Conservation (phyloP, 2,797 vertebrate species). For the Crypturellus tataupa region DNA sequence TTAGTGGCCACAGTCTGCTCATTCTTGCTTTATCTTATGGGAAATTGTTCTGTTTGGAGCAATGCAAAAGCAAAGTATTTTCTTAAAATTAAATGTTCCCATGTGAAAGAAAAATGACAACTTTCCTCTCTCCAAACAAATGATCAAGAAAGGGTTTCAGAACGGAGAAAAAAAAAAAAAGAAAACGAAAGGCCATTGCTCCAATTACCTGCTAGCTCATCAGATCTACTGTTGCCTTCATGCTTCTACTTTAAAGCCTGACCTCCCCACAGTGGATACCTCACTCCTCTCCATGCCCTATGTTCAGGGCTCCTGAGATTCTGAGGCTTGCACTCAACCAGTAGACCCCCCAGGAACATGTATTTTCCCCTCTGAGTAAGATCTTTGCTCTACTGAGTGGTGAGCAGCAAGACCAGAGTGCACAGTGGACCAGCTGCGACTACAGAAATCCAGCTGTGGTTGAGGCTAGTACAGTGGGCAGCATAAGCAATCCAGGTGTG, state of each 20-base stretch:
- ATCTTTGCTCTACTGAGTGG: background rate
- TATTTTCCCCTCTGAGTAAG: background rate
- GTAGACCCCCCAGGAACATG: fast-evolving
- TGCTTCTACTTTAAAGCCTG: background rate
- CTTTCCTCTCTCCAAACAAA: constrained; percentile 1
- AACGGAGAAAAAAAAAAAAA: background rate
- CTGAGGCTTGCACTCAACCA: background rate
- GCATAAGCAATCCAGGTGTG: background rate
- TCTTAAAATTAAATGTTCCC: constrained; percentile 35
- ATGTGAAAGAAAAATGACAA: constrained; percentile 32
- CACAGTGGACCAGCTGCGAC: background rate
- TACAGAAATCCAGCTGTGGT: background rate
- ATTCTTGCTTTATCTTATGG: constrained; percentile 39
- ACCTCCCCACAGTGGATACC: background rate
- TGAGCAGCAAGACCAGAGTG: background rate
- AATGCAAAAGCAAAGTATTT: constrained; percentile 5
- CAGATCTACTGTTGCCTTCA: background rate
- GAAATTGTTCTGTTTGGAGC: constrained; percentile 3
- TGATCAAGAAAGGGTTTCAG: constrained; percentile 23
- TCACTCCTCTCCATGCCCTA: background rate
- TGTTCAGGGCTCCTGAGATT: background rate
- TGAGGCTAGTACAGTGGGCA: no score
- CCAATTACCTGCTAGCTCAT: background rate
- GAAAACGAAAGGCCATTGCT: background rate
- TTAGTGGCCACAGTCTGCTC: constrained; percentile 55